Base-by-base conservation (phyloP, 1,140 invertebrate species). In the Medauroidea extradentata region DNA sequence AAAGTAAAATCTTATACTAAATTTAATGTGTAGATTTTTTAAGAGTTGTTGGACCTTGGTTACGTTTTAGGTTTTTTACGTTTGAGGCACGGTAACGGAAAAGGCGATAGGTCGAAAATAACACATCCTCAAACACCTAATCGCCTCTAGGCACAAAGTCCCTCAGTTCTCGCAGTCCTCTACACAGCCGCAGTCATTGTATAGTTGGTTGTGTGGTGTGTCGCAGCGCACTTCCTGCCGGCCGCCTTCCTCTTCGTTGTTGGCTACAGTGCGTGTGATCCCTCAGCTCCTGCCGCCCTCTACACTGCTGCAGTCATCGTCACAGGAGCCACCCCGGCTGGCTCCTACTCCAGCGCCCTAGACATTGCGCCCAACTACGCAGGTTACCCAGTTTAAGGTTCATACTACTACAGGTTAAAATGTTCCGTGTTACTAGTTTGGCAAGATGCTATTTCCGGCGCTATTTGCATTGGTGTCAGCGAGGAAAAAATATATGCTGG, bases 201-300 rank as follows among this genome's bases (percentile, higher is more conserved):
- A 4, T 27, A 4, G 2, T 29, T 44, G 23, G 23, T 14, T 44
- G n/a, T 21, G 44, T 48, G 0, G 2, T 48, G 4, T 51, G 9
- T 51, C 72, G 27, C 56, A 82, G 81, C 81, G 9, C 81, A 82
- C 65, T 82, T 83, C 57, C 77, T 81, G 44, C 80, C 81, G 0
- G 81, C 80, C 16, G 80, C 81, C 0, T 61, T 82, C 1, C 73
- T 83, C n/a, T 83, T 83, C 62, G 80, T 83, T 5, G 73, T 81
- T 7, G 81, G 81, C 3, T 83, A 82, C 63, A 81, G 79, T 0
- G 81, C 81, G 34, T 83, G 81, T 55, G 79, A 83, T 63, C 80
- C 81, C n/a, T 64, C 80, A 27, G 79, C 79, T 0, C 81, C 81
- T 23, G 81, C 80, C 14, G 81, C 80, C 67, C 58, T 83, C 3